Percentiles rank a stretch among this genome's conserved stretches.
Conservation (phyloP, 2,113 vertebrate genomes). For the Typhlomys cinereus region DNA sequence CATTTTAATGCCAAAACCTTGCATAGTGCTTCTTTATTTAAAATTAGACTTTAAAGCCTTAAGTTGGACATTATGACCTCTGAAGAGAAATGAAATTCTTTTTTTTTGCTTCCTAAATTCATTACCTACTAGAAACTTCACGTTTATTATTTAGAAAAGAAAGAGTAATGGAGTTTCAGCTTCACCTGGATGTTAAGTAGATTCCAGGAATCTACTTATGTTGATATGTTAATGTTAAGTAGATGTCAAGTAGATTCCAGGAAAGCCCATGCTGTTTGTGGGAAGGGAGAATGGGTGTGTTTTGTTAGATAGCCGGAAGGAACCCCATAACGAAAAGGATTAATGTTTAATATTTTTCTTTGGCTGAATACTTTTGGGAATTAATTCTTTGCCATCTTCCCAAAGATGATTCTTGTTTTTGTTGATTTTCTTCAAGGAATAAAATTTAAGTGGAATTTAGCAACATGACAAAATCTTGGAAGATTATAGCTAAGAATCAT, state of each 20-base stretch:
- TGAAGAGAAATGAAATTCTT: background rate
- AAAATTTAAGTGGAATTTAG: constrained; percentile 59
- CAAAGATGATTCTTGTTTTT: constrained; percentile 64
- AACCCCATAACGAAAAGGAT: background rate
- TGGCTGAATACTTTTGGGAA: constrained; percentile 69
- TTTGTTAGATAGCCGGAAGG: background rate
- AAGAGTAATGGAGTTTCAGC: background rate
- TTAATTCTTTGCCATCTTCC: constrained; percentile 43
- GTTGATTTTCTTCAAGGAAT: constrained; percentile 59
- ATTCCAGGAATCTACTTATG: too few relatives aligned
- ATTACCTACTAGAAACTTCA: background rate
- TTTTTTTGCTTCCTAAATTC: background rate
- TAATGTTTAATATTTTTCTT: constrained; percentile 52
- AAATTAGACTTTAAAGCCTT: background rate
- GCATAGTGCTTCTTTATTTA: constrained; percentile 12
- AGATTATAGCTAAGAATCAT: constrained; percentile 46
- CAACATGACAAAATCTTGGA: constrained; percentile 47
- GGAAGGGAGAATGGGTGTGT: too few relatives aligned
- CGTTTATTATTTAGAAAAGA: constrained; percentile 6
- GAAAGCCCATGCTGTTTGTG: background rate
- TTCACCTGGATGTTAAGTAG: background rate
- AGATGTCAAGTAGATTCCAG: background rate
- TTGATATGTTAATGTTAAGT: too few relatives aligned
- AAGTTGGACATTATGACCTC: background rate
- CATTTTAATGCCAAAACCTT: background rate